Conservation (phyloP, 2,113 vertebrate species). For the Ondatra zibethicus region DNA sequence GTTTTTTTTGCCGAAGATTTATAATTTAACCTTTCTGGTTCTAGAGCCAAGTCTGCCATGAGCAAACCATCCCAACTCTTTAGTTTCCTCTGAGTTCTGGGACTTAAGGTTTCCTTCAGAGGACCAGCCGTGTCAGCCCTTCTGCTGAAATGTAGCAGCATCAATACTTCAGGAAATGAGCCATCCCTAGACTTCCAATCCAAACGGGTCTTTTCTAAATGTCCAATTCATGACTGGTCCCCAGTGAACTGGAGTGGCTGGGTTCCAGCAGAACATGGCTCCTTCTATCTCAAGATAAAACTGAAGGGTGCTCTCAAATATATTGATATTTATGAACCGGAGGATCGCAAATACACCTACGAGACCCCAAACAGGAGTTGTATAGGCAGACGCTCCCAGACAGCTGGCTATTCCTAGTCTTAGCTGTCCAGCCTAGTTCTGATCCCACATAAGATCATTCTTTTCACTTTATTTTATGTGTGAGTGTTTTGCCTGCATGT, state of each 20-base stretch:
- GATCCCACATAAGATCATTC: not conserved
- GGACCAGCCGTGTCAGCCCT: not conserved
- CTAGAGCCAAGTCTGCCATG: conserved; percentile 4
- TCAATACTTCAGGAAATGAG: not conserved
- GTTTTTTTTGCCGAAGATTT: conserved; percentile 60
- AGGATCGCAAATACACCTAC: not conserved
- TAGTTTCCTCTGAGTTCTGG: not conserved
- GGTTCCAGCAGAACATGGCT: not conserved
- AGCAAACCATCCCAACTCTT: conserved; percentile 55
- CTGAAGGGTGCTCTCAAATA: conserved; percentile 26
- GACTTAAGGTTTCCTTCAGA: not conserved
- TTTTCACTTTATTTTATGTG: not conserved
- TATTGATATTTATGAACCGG: not conserved
- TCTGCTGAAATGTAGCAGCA: not conserved
- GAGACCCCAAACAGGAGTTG: not conserved
- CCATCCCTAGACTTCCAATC: not conserved
- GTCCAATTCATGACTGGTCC: not conserved
- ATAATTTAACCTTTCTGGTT: conserved; percentile 66
- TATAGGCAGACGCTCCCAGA: too few relatives aligned
- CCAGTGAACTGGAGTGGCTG: not conserved
- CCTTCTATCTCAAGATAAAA: not conserved
- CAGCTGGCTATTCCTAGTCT: not conserved
- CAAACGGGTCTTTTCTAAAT: not conserved
- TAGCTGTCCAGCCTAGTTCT: not conserved
- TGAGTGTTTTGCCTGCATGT: not conserved